Conservation (phyloP, 2,797 vertebrate genomes). For the Sarcoramphus papa region DNA sequence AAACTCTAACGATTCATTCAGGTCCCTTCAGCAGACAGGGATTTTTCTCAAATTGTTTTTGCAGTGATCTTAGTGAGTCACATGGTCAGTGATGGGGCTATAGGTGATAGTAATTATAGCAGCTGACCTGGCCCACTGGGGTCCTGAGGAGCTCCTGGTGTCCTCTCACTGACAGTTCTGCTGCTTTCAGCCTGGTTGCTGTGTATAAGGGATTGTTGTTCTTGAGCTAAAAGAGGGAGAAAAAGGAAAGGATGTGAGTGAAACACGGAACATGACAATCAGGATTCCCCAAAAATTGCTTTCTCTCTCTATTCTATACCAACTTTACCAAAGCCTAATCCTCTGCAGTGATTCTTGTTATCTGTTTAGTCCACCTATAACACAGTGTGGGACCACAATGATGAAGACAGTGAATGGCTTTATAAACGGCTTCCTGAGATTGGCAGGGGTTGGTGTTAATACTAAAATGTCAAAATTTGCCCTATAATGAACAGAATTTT, state of each 20-base stretch:
- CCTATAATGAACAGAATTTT: background rate
- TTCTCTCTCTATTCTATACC: background rate
- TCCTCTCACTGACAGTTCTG: background rate
- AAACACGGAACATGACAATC: background rate
- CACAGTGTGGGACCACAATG: background rate
- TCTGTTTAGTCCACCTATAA: background rate
- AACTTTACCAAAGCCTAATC: background rate
- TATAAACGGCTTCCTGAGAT: background rate
- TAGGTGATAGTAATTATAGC: background rate
- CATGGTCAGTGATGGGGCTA: background rate
- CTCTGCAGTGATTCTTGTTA: background rate
- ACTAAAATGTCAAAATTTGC: background rate
- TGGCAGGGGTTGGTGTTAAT: background rate
- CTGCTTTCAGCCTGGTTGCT: slow-evolving; percentile 75
- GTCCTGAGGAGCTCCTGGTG: slow-evolving; percentile 5
- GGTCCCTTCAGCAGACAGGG: background rate
- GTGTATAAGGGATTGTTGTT: slow-evolving; percentile 40
- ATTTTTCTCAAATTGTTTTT: background rate
- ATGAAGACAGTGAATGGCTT: background rate
- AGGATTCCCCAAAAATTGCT: background rate
- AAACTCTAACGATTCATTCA: background rate
- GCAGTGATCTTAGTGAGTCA: background rate
- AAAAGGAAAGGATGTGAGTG: background rate
- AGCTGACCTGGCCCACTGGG: slow-evolving; percentile 61
- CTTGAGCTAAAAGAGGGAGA: slow-evolving; percentile 38